Evolutionary conservation across 2,113 vertebrate species (phyloP), one percentile per base, ranked within the genome.

Genomic region (Sinocyclocheilus maitianheensis): DNA sequence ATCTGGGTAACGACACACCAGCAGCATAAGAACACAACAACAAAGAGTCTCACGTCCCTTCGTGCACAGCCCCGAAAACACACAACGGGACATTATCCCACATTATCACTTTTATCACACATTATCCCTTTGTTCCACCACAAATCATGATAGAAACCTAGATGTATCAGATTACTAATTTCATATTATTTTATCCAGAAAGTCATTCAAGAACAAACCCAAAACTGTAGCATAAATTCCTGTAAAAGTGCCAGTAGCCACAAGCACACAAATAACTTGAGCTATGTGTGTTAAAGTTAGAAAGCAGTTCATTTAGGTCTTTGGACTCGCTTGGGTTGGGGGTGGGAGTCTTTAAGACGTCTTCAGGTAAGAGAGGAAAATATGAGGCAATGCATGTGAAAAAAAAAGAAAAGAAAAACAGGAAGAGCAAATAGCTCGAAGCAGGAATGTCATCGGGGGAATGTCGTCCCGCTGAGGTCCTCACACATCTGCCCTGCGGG

Each of bases 1-100:
- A 67, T 62, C 82, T 67, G 43, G 63, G 83, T 85, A 90, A 88
- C 87, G 79, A 84, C 82, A 89, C 84, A 86, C 89, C 84, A 71
- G 81, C 53, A 53, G 60, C 30, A 72, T 53, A 78, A 77, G 40
- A 76, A 72, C 40, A 76, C 71, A 26, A 55, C 30, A 81, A 83
- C 87, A 86, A 88, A 86, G 74, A 84, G 62, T 76, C 77, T 78
- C 84, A 51, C 67, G 63, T 88, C 86, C 63, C 84, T 86, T 51
- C 11, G 24, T n/a, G 71, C 53, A 71, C 46, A 60, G 76, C 81
- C 40, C 67, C 5, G 46, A 77, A 78, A 86, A 78, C 55, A 58
- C 40, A 46, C 5, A 40, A 20, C 69, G 13, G n/a, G 78, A 85
- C 34, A 30, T 37, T 74, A 63, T 3, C 30, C 30, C 30, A 34